These are phyloP conservation scores for Pristionchus japonicus DNA, from an alignment of 2,888 invertebrate species.

Conservation along the genomic window DNA sequence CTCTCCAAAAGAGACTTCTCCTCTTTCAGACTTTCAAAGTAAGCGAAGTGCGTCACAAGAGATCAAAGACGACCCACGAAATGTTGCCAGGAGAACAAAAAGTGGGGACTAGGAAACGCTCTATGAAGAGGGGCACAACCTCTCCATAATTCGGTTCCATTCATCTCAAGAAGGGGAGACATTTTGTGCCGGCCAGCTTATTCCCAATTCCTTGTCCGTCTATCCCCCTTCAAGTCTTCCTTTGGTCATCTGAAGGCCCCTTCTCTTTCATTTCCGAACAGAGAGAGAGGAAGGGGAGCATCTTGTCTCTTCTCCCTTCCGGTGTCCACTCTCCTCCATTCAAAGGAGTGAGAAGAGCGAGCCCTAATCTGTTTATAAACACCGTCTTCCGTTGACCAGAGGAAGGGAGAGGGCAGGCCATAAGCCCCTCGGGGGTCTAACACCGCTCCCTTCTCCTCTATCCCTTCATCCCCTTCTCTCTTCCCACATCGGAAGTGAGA, in stretches of 20 bases:
- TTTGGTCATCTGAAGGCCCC: background rate
- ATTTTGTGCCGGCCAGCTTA: slow-evolving; percentile 9
- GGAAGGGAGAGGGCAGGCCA: background rate
- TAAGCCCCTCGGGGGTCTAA: slow-evolving; percentile 28
- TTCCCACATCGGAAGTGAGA: slow-evolving; percentile 38
- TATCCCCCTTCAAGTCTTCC: background rate
- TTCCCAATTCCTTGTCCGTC: background rate
- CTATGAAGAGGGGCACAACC: background rate
- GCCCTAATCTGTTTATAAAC: slow-evolving; percentile 44
- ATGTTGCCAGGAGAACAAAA: background rate
- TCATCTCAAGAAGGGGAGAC: background rate
- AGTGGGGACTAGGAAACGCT: background rate
- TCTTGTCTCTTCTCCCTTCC: slow-evolving; percentile 8
- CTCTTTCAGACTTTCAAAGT: slow-evolving; percentile 33
- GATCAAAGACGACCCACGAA: background rate
- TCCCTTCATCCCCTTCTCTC: background rate
- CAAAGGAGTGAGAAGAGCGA: slow-evolving; percentile 20
- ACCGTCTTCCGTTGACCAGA: background rate
- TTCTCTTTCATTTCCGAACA: background rate
- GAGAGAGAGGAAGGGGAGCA: background rate
- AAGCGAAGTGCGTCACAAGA: background rate
- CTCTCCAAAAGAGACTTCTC: background rate
- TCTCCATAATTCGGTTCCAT: slow-evolving; percentile 30
- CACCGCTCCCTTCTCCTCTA: background rate
- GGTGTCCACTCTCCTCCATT: slow-evolving; percentile 4